Conservation (phyloP, 1,140 invertebrate species). For the Stegodyphus dumicola region DNA sequence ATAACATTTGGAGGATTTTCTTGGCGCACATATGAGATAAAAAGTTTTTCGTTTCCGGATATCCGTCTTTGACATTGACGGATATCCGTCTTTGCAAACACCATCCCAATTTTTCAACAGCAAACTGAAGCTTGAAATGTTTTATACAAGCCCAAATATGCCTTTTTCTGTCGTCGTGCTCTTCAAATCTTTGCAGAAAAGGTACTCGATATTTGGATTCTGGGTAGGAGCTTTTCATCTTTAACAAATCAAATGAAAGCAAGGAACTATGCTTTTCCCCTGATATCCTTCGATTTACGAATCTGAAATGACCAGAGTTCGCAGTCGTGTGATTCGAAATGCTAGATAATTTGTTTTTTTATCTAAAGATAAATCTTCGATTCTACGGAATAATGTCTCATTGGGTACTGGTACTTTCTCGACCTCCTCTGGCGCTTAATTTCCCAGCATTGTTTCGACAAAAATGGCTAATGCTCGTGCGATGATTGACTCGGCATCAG, state of each 20-base stretch:
- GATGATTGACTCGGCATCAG: too few relatives aligned
- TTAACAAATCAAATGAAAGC: neutral
- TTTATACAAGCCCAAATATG: neutral
- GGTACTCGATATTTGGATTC: too few relatives aligned
- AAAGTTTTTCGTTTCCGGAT: neutral
- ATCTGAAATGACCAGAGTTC: neutral
- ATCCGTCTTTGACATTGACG: too few relatives aligned
- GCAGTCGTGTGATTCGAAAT: slow-evolving; percentile 7
- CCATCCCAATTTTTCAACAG: neutral
- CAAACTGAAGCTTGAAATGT: slow-evolving; percentile 1
- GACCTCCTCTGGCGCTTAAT: neutral
- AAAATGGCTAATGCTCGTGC: too few relatives aligned
- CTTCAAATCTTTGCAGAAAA: slow-evolving; percentile 4
- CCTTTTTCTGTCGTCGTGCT: neutral
- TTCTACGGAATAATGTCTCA: neutral
- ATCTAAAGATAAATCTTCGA: slow-evolving; percentile 6
- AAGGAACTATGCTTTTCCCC: neutral
- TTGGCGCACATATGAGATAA: neutral
- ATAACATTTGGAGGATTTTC: neutral
- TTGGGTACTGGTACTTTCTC: neutral
- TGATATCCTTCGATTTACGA: neutral
- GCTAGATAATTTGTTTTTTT: neutral
- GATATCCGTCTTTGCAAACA: neutral
- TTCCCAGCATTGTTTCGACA: too few relatives aligned
- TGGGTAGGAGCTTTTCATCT: slow-evolving; percentile 1